Evolutionary conservation across 2,888 invertebrate genomes (phyloP).

Genomic region (Drosophila flavopinicola): DNA sequence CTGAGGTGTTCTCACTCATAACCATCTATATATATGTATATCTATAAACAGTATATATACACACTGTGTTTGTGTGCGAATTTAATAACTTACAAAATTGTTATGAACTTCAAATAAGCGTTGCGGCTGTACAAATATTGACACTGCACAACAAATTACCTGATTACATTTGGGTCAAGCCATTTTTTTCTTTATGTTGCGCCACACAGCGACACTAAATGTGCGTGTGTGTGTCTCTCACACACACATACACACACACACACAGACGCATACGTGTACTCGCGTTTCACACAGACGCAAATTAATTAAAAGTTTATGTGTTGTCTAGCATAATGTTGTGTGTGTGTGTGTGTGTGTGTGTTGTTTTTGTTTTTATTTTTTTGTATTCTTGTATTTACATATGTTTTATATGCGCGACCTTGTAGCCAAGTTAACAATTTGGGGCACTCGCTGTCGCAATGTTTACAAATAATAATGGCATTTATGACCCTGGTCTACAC

Average conservation of each 20-base stretch:
- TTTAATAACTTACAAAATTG: conserved; percentile 65
- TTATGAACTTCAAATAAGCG: conserved; percentile 70
- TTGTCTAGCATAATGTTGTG: conserved; percentile 59
- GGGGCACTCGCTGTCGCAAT: conserved; percentile 73
- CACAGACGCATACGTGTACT: conserved; percentile 37
- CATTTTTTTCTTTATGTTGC: conserved; percentile 44
- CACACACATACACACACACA: conserved; percentile 18
- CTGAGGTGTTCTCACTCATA: conserved; percentile 2
- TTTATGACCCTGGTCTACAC: conserved; percentile 73
- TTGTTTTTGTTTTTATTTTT: conserved; percentile 20
- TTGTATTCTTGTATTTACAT: conserved; percentile 16
- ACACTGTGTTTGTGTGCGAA: conserved; percentile 27
- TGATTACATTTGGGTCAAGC: conserved; percentile 77
- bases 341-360: conserved; percentile 15
- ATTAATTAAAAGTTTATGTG: conserved; percentile 76
- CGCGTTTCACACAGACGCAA: conserved; percentile 52
- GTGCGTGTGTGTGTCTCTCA: conserved; percentile 39
- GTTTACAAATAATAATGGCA: conserved; percentile 79
- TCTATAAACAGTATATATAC: neutral
- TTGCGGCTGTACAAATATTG: conserved; percentile 59
- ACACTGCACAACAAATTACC: conserved; percentile 70
- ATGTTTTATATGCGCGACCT: conserved; percentile 55
- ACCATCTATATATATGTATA: neutral
- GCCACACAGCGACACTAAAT: conserved; percentile 48
- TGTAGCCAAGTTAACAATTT: conserved; percentile 75